Percentiles rank a stretch among this genome's conserved stretches.
Conservation (phyloP, 2,888 invertebrate genomes). For the Clusia tigrina region DNA sequence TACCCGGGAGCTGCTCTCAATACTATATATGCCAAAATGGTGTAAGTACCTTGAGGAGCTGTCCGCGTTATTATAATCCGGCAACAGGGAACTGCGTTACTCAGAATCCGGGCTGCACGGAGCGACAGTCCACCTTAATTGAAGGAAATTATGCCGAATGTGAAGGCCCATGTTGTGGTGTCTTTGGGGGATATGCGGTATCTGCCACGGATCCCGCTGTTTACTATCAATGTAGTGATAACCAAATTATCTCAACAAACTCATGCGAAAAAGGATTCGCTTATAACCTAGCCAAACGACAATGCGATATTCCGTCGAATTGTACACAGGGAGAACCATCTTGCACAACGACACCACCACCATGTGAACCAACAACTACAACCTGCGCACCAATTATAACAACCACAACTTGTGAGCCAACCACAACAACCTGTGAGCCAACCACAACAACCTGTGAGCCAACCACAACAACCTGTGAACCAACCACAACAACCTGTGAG, state of each 20-base stretch:
- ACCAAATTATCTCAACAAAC: constrained; percentile 18
- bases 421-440: constrained; percentile 17
- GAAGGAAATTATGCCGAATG: constrained; percentile 22
- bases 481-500: constrained; percentile 7
- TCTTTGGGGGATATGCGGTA: constrained; percentile 32
- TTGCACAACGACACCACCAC: constrained; percentile 14
- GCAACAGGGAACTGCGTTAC: constrained; percentile 45
- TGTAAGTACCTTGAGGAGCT: constrained; percentile 38
- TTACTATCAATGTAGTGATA: constrained; percentile 35
- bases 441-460: constrained; percentile 22
- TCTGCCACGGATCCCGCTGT: constrained; percentile 29
- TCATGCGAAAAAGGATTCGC: constrained; percentile 29
- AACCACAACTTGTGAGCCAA: constrained; percentile 12
- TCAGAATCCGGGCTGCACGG: constrained; percentile 49
- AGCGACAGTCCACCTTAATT: constrained; percentile 27
- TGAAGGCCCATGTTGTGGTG: constrained; percentile 34
- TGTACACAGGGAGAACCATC: constrained; percentile 18
- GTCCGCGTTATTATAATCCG: constrained; percentile 49
- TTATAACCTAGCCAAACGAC: constrained; percentile 33
- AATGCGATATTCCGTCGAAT: constrained; percentile 32
- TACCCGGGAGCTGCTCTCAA: constrained; percentile 57
- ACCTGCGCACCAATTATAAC: constrained; percentile 24
- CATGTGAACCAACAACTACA: constrained; percentile 7
- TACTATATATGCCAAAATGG: constrained; percentile 54
- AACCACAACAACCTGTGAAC: constrained; percentile 8